Percentiles rank a stretch among this genome's conserved stretches.
Conservation (phyloP, 2,888 invertebrate species). For the Parnassius smintheus region DNA sequence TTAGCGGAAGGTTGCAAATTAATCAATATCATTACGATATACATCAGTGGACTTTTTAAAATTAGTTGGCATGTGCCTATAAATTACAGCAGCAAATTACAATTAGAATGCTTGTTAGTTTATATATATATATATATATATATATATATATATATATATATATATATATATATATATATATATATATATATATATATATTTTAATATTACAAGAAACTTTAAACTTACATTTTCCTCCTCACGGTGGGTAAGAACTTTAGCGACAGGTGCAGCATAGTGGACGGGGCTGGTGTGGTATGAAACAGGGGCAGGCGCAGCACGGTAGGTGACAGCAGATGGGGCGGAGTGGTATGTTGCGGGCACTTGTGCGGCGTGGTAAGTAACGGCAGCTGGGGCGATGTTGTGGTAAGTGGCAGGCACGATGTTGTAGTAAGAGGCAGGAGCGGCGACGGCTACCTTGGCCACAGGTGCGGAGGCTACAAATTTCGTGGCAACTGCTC, state of each 20-base stretch:
- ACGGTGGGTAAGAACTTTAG: constrained; percentile 44
- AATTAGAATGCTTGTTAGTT: too few relatives aligned
- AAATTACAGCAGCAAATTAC: too few relatives aligned
- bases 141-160: not conserved
- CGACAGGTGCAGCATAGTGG: constrained; percentile 36
- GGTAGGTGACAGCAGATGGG: constrained; percentile 38
- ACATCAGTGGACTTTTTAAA: too few relatives aligned
- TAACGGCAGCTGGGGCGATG: constrained; percentile 33
- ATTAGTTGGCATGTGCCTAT: too few relatives aligned
- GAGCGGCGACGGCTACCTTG: constrained; percentile 31
- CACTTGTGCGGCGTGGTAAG: constrained; percentile 37
- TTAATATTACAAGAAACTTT: too few relatives aligned
- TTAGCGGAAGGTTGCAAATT: too few relatives aligned
- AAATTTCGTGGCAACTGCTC: constrained; percentile 39
- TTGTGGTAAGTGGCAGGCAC: constrained; percentile 36
- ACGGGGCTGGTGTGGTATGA: constrained; percentile 36
- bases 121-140: not conserved
- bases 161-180: not conserved
- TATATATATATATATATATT: not conserved
- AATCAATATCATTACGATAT: too few relatives aligned
- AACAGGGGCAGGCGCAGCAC: constrained; percentile 47
- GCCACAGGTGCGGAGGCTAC: constrained; percentile 36
- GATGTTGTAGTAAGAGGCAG: constrained; percentile 50
- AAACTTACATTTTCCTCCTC: constrained; percentile 37
- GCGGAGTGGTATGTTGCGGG: constrained; percentile 51